Conservation (phyloP, 2,113 vertebrate species). For the Okapia johnstoni region DNA sequence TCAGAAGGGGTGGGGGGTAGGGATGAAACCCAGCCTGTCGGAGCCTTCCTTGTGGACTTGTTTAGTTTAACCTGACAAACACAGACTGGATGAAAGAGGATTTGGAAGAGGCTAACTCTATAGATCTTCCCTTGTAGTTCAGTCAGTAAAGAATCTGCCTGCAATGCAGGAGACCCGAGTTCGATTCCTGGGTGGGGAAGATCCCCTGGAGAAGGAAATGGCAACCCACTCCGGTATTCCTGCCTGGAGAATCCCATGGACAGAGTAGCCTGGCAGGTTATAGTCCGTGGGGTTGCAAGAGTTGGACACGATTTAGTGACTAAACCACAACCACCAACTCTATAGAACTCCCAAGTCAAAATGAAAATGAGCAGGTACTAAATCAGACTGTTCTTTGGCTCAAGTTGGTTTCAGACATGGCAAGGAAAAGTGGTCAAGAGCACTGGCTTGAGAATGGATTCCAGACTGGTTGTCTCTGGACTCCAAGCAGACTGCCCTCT, state of each 20-base stretch:
- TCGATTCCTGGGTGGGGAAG: background rate
- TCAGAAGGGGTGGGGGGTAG: background rate
- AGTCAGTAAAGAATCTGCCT: background rate
- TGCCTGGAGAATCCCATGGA: background rate
- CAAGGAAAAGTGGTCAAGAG: background rate
- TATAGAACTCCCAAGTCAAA: background rate
- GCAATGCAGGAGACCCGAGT: background rate
- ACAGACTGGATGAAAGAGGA: background rate
- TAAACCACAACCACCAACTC: background rate
- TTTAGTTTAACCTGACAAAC: background rate
- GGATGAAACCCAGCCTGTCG: fast-evolving
- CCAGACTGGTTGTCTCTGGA: background rate
- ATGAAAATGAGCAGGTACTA: background rate
- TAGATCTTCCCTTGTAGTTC: background rate
- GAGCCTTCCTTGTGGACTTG: background rate
- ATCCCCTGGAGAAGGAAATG: background rate
- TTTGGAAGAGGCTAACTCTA: background rate
- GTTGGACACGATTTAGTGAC: background rate
- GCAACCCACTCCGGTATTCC: background rate
- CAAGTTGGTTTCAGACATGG: background rate
- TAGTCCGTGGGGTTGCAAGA: background rate
- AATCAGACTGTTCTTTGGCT: background rate
- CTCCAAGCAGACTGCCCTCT: background rate
- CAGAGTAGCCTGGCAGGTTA: background rate
- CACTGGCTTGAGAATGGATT: background rate